Evolutionary conservation across 2,113 vertebrate genomes (phyloP).

Genomic region (Brachirus orientalis): DNA sequence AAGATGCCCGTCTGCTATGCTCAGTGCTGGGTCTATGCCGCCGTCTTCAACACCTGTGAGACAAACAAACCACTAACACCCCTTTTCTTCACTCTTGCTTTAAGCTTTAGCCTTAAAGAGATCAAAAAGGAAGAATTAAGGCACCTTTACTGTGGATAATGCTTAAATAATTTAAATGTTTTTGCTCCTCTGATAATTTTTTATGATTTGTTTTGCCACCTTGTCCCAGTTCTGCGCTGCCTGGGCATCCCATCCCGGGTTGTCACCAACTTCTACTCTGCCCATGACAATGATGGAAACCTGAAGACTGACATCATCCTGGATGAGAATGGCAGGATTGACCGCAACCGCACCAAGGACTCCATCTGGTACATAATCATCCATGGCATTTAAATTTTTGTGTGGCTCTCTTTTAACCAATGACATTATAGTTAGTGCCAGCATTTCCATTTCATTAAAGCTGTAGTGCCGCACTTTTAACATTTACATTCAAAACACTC

Average conservation of each 20-base stretch:
- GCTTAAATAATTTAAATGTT: no score
- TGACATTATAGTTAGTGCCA: no score
- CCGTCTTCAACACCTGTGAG: slow-evolving; percentile 96
- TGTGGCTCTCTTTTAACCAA: no score
- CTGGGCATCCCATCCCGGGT: slow-evolving; percentile 92
- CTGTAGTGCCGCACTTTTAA: no score
- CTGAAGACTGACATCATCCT: slow-evolving; percentile 90
- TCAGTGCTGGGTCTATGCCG: slow-evolving; percentile 98
- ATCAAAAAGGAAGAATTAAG: not conserved
- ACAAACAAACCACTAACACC: slow-evolving; percentile 6
- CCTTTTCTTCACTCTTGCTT: no score
- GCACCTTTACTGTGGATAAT: no score
- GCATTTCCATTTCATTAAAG: no score
- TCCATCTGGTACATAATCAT: slow-evolving; percentile 86
- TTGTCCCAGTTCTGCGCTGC: slow-evolving; percentile 88
- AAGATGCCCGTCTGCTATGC: slow-evolving; percentile 87
- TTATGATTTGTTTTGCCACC: not conserved
- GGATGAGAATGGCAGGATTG: slow-evolving; percentile 86
- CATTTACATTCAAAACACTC: no score
- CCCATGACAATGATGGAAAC: slow-evolving; percentile 95
- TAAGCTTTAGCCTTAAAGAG: no score
- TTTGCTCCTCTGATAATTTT: no score
- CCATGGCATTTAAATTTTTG: no score
- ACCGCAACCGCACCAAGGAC: slow-evolving; percentile 87
- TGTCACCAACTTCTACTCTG: slow-evolving; percentile 93